Percentiles rank a stretch among this genome's conserved stretches.
phyloP scores from a whole-genome alignment of 2,113 vertebrate species.

The Puma concolor region DNA sequence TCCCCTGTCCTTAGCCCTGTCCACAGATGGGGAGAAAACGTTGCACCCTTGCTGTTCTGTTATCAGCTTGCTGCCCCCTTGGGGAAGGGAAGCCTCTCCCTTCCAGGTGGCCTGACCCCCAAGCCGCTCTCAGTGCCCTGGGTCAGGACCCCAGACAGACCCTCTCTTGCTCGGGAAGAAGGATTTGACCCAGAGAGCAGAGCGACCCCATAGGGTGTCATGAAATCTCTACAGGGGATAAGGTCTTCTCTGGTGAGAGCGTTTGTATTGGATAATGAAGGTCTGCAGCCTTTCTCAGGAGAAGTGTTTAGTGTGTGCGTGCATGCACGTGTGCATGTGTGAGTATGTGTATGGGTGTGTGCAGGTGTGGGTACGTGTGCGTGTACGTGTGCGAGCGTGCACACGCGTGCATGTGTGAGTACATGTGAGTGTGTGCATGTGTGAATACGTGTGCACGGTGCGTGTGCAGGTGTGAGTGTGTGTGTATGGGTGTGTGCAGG shows the following conservation, averaged over 20 bases:
- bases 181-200: neutral
- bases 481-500: too few species aligned
- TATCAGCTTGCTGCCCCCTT: neutral
- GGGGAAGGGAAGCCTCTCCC: neutral
- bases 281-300: neutral
- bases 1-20: neutral
- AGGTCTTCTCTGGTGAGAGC: neutral
- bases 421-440: too few species aligned
- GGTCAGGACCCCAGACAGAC: neutral
- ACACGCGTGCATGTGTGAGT: too few species aligned
- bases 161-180: neutral
- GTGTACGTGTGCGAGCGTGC: fast-evolving
- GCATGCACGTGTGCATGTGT: too few species aligned
- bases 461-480: too few species aligned
- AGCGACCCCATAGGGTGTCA: neutral
- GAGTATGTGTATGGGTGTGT: too few species aligned
- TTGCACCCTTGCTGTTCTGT: neutral
- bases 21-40: neutral
- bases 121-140: neutral
- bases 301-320: neutral
- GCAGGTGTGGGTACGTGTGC: too few species aligned
- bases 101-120: neutral
- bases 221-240: neutral
- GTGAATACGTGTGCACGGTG: too few species aligned
- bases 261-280: neutral